Percentiles rank a stretch among this genome's conserved stretches.
These are phyloP conservation scores for Belonocnema kinseyi DNA, from an alignment of 1,140 invertebrate genomes.

Conservation along the genomic window DNA sequence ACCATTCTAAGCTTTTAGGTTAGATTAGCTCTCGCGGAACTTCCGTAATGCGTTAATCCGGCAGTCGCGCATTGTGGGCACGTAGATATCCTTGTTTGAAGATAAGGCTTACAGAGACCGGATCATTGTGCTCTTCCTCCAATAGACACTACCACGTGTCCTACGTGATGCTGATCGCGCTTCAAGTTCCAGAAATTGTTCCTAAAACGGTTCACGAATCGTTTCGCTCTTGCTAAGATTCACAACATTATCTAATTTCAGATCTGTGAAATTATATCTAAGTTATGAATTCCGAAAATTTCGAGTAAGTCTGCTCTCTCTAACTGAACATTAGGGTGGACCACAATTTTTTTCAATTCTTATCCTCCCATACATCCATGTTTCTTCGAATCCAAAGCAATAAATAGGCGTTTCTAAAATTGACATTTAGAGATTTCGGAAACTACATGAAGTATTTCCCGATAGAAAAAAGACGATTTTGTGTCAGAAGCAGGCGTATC, in stretches of 20 bases:
- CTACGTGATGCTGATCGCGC: slow-evolving; percentile 29
- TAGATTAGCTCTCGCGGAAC: slow-evolving; percentile 66
- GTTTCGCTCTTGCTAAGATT: slow-evolving; percentile 4
- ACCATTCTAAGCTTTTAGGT: slow-evolving; percentile 62
- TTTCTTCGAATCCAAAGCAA: too few relatives aligned
- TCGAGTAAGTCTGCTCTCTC: too few relatives aligned
- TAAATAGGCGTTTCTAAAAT: too few relatives aligned
- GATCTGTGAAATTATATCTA: too few relatives aligned
- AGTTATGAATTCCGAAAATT: too few relatives aligned
- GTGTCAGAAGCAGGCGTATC: too few relatives aligned
- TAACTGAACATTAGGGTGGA: too few relatives aligned
- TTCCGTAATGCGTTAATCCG: slow-evolving; percentile 74
- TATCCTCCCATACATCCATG: too few relatives aligned
- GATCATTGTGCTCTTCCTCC: slow-evolving; percentile 45
- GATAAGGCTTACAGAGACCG: slow-evolving; percentile 51
- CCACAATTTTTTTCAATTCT: too few relatives aligned
- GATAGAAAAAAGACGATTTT: too few relatives aligned
- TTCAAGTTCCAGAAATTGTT: slow-evolving; percentile 26
- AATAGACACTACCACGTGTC: slow-evolving; percentile 30
- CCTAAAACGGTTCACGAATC: slow-evolving; percentile 9
- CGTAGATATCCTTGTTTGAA: slow-evolving; percentile 53
- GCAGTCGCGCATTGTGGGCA: slow-evolving; percentile 59
- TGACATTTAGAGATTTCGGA: too few relatives aligned
- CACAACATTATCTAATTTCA: not conserved
- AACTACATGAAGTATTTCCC: too few relatives aligned